Conservation (phyloP, 2,797 vertebrate species). For the Benthosema pterotum region DNA sequence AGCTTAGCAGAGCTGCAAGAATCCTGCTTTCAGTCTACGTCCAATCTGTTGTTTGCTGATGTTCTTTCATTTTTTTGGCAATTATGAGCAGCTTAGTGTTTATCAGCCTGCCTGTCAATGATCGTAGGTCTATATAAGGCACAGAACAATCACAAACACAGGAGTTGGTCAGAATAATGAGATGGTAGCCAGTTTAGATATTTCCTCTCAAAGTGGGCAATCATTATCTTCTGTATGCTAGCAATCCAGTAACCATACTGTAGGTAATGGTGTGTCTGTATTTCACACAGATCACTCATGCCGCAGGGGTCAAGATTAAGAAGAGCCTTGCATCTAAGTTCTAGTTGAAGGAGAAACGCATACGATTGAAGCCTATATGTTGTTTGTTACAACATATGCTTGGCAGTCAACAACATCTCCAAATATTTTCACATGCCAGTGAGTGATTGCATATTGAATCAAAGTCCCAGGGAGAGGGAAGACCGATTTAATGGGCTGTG, state of each 20-base stretch:
- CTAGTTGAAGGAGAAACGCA: background rate
- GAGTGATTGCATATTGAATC: conserved; percentile 51
- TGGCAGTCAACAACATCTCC: conserved; percentile 30
- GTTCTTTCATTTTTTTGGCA: too few species aligned
- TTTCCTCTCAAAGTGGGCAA: conserved; percentile 13
- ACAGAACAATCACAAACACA: too few species aligned
- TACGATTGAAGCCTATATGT: conserved; percentile 18
- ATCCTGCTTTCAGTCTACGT: too few species aligned
- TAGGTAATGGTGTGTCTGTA: conserved; percentile 22
- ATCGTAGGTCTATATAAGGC: too few species aligned
- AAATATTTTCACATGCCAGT: conserved; percentile 52
- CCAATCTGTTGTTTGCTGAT: too few species aligned
- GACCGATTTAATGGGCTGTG: conserved; percentile 59
- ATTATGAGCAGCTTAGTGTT: too few species aligned
- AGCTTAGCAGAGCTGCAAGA: too few species aligned
- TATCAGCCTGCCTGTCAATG: too few species aligned
- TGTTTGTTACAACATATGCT: conserved; percentile 29
- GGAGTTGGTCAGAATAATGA: too few species aligned
- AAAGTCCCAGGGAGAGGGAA: conserved; percentile 45
- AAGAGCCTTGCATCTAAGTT: conserved; percentile 14
- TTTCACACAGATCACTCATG: conserved; percentile 28
- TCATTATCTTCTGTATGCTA: conserved; percentile 18
- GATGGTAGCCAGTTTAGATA: background rate
- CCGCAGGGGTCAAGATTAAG: conserved; percentile 8
- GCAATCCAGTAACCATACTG: conserved; percentile 12